Evolutionary conservation across 2,113 vertebrate genomes (phyloP).

Genomic region (Daphoenositta chrysoptera): DNA sequence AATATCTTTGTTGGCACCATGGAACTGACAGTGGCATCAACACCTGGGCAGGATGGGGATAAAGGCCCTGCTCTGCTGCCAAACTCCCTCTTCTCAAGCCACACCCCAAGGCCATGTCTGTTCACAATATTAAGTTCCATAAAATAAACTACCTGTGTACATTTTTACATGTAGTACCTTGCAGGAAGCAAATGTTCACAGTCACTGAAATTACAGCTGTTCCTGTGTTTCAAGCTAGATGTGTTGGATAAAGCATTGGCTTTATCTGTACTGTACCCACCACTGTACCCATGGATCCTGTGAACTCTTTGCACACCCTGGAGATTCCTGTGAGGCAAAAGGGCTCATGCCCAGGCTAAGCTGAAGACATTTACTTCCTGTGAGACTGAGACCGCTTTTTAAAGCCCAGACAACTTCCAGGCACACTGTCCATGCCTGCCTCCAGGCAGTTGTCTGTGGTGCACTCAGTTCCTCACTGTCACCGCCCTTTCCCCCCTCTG

Average conservation of each 20-base stretch:
- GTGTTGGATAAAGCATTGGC: neutral
- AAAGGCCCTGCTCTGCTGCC: neutral
- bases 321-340: neutral
- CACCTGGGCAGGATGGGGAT: neutral
- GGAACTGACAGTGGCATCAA: neutral
- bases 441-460: neutral
- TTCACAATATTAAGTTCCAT: neutral
- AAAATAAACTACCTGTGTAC: neutral
- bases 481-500: accelerated
- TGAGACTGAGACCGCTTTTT: neutral
- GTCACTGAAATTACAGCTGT: neutral
- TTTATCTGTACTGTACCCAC: too few species aligned
- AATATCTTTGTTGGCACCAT: neutral
- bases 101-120: neutral
- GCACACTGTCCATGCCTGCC: neutral
- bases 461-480: neutral
- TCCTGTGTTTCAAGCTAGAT: neutral
- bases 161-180: neutral
- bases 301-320: neutral
- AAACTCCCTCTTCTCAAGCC: neutral
- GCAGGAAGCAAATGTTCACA: neutral
- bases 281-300: neutral
- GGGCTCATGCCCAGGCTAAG: neutral
- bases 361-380: neutral
- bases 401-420: neutral